Base-by-base conservation (phyloP, 2,888 invertebrate species). In the Pyrochroa serraticornis region DNA sequence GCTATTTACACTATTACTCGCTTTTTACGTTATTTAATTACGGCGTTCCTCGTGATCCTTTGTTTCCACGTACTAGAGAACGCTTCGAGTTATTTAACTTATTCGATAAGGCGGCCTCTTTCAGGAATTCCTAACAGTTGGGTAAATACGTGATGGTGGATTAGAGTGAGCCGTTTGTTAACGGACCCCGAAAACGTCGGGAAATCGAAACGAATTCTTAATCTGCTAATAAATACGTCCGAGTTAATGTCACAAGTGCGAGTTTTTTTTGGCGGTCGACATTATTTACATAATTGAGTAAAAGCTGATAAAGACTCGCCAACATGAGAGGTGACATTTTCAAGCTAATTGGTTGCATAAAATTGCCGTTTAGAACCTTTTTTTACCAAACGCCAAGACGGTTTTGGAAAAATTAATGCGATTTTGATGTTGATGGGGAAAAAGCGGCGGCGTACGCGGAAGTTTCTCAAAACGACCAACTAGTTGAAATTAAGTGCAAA, bases 1-100 rank as follows among this genome's bases (percentile, higher is more conserved):
- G 75, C 71, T 75, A 74, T 76, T 76, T 75, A 75, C 74, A 75
- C 75, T 72, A 74, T 75, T 75, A 75, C 70, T 69, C 68, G 71
- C 64, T 74, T 75, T 75, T 75, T 75, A 70, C 69, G 65, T 64
- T 67, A 68, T 66, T 72, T 73, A 74, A 74, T 75, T 74, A 73
- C 68, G 66, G 68, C 71, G 67, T 70, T 69, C 66, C 69, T 69
- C 69, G 61, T 58, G 61, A 61, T 60, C 50, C 68, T 63, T 67
- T 65, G 65, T 66, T 68, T 69, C 65, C 53, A 39, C 39, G 33
- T 39, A 41, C 48, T 41, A n/a, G 8, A 33, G 9, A 7, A 30
- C 13, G n/a, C 31, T 12, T 48, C 13, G 10, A 45, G 50, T 36
- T 57, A 50, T 56, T 60, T 56, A 44, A 53, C 59, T 49, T 22